These are phyloP conservation scores for Heterodera schachtii DNA, from an alignment of 1,140 invertebrate genomes.

Conservation along the genomic window DNA sequence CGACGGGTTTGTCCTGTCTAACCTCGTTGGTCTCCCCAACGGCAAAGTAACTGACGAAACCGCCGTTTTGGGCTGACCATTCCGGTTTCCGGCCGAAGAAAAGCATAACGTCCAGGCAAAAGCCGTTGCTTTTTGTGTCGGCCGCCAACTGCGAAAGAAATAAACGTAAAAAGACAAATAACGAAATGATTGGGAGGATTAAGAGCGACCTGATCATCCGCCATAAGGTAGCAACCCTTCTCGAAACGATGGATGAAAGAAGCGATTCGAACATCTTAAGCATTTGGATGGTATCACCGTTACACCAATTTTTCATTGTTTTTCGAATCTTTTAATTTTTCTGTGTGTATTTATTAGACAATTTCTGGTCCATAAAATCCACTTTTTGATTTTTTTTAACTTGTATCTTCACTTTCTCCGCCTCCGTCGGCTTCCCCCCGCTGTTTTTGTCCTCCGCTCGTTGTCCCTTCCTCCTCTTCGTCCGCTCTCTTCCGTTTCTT, in stretches of 20 bases:
- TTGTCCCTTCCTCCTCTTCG: neutral
- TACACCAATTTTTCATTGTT: too few species aligned
- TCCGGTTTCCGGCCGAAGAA: constrained; percentile 40
- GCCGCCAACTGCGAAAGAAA: constrained; percentile 40
- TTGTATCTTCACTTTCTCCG: neutral
- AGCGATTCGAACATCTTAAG: constrained; percentile 46
- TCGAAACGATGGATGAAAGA: constrained; percentile 39
- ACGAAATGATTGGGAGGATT: neutral
- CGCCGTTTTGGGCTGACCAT: constrained; percentile 43
- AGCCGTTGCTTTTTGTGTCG: constrained; percentile 50
- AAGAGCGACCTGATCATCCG: constrained; percentile 24
- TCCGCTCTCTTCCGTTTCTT: constrained; percentile 1
- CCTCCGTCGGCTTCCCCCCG: neutral
- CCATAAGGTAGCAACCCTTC: constrained; percentile 49
- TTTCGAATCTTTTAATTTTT: too few species aligned
- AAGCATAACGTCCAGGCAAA: constrained; percentile 45
- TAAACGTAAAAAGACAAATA: constrained; percentile 1
- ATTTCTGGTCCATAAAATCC: too few species aligned
- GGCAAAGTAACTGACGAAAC: constrained; percentile 49
- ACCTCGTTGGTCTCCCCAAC: constrained; percentile 46
- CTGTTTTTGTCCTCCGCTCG: neutral
- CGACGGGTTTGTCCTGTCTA: too few species aligned
- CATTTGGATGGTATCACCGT: neutral
- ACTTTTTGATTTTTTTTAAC: too few species aligned
- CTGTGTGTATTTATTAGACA: too few species aligned